Evolutionary conservation across 2,888 invertebrate genomes (phyloP).

Genomic region (Luffia ferchaultella): DNA sequence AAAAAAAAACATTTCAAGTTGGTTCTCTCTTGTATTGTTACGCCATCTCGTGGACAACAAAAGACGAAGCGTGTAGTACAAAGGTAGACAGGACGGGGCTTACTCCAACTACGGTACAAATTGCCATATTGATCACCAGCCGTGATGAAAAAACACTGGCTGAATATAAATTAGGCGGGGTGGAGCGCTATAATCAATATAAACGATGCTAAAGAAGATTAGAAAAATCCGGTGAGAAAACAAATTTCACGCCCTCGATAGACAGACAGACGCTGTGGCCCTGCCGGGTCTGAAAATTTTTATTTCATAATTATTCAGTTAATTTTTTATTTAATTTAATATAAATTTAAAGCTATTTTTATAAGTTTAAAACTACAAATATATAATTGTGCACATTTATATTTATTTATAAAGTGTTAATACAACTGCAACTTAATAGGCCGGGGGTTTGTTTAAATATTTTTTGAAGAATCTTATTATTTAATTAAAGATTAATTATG

Average conservation of each 20-base stretch:
- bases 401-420: too few relatives aligned
- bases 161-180: constrained; percentile 65
- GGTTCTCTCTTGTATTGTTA: too few relatives aligned
- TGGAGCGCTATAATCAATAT: constrained; percentile 66
- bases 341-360: too few relatives aligned
- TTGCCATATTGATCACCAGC: constrained; percentile 64
- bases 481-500: too few relatives aligned
- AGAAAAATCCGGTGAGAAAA: constrained; percentile 63
- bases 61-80: constrained; percentile 37
- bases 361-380: too few relatives aligned
- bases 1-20: too few relatives aligned
- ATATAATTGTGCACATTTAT: too few relatives aligned
- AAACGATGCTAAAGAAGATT: constrained; percentile 66
- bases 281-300: too few relatives aligned
- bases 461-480: too few relatives aligned
- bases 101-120: constrained; percentile 64
- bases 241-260: constrained; percentile 39
- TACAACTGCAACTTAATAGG: too few relatives aligned
- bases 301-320: background rate
- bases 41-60: background rate
- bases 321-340: background rate
- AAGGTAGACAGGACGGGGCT: constrained; percentile 17
- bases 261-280: background rate
- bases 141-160: constrained; percentile 68
- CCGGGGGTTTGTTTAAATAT: too few relatives aligned